Evolutionary conservation across 2,113 vertebrate genomes (phyloP), one percentile per base, ranked within the genome.

Genomic region (Psittacus erithacus): DNA sequence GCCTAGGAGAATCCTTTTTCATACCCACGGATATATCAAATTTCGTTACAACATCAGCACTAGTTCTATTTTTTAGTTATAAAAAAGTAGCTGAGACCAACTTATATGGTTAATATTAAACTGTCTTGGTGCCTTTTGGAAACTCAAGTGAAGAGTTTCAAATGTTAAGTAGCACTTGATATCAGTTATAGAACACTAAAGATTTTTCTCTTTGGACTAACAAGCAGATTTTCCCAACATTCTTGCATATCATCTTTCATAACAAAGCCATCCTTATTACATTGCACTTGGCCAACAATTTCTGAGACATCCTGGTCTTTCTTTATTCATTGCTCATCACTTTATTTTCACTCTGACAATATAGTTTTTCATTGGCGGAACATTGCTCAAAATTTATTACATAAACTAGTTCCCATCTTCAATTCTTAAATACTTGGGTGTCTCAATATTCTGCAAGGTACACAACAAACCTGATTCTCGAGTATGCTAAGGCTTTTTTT

Each of bases 271-370:
- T 17, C 31, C 46, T n/a, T 39, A 62, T 52, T 74, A 63, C 52
- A 62, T 35, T 77, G 50, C 57, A 67, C 57, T 83, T 83, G 74
- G 67, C 62, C 27, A 38, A 39, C 60, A 95, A 62, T 85, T 85
- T 86, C 46, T 85, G 76, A 91, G 73, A 52, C 17, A 79, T 49
- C 4, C 24, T 69, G 57, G 76, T 91, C 31, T 86, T 69, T 84
- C 80, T 69, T 95, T 67, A 77, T 92, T 83, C 35, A 81, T 28
- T 92, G 49, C 43, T 92, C 83, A 90, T 94, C 35, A 74, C 47
- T 93, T 70, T 76, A 88, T 93, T 92, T 93, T 39, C 68, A 46
- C 18, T 50, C 31, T 60, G 53, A 80, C 41, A 74, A 22, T 59
- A 85, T 53, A 70, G 43, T 39, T 92, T 88, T 94, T 88, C 31